A percentile compares a stretch with the other conserved stretches of the same genome.
These are phyloP conservation scores for Natrix natrix DNA, from an alignment of 2,797 vertebrate species.

Conservation along the genomic window DNA sequence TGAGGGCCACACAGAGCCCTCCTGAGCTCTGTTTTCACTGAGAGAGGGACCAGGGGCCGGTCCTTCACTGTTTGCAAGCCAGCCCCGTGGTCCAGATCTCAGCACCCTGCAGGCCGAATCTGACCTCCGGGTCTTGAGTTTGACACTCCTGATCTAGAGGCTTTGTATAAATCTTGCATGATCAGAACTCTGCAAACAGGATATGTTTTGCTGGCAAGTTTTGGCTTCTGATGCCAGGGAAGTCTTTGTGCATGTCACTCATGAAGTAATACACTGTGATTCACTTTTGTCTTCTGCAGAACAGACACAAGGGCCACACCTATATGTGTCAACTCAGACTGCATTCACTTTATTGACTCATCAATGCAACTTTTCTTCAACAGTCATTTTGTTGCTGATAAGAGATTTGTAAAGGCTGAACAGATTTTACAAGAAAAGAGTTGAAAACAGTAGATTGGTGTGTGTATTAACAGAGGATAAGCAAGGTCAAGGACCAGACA, in stretches of 20 bases:
- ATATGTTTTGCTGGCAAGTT: not conserved
- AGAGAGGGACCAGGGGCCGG: no score
- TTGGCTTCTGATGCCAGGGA: not conserved
- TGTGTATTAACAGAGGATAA: constrained; percentile 11
- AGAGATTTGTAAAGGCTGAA: not conserved
- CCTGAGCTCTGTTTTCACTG: no score
- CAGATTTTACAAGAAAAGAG: accelerated
- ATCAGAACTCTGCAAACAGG: not conserved
- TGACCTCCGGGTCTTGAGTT: no score
- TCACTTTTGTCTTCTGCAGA: not conserved
- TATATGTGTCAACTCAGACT: constrained; percentile 49
- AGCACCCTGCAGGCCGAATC: no score
- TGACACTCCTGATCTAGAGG: not conserved
- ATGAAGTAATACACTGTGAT: not conserved
- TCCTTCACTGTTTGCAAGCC: no score
- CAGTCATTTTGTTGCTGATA: not conserved
- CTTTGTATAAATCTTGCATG: not conserved
- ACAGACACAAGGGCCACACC: not conserved
- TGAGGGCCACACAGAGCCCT: no score
- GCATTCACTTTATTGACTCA: constrained; percentile 41
- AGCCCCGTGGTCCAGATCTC: no score
- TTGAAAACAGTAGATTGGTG: constrained; percentile 2
- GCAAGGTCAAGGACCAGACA: constrained; percentile 6
- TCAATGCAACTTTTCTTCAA: not conserved
- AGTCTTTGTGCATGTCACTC: not conserved